Conservation (phyloP, 2,113 vertebrate genomes). For the Cichladusa arquata region DNA sequence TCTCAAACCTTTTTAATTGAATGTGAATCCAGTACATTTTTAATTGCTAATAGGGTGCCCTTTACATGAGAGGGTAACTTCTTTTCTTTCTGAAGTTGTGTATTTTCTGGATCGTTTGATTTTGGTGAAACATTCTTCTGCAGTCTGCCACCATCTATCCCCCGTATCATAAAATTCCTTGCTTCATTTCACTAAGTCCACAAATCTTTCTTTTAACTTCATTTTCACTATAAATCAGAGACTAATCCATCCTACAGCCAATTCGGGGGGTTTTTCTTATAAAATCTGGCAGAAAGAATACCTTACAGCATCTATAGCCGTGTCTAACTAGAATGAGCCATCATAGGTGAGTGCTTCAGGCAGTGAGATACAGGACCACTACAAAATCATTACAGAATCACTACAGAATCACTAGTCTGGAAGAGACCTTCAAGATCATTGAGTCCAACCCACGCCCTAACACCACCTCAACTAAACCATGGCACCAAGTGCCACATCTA, state of each 20-base stretch:
- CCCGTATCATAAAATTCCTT: neutral
- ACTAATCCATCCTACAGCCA: neutral
- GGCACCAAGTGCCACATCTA: neutral
- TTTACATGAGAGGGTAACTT: neutral
- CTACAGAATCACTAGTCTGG: neutral
- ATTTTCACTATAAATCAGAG: neutral
- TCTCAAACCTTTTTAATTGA: neutral
- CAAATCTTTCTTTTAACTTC: neutral
- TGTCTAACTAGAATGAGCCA: neutral
- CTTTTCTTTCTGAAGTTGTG: neutral
- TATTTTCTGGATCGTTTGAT: neutral
- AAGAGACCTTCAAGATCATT: neutral
- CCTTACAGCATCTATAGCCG: neutral
- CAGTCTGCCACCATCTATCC: neutral
- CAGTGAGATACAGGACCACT: neutral
- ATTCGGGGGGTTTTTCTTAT: neutral
- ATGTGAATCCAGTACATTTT: neutral
- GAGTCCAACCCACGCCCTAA: neutral
- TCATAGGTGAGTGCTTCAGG: neutral
- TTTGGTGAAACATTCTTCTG: neutral
- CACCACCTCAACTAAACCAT: neutral
- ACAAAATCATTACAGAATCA: neutral
- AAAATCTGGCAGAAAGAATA: neutral
- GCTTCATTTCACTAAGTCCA: neutral
- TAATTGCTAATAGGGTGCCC: neutral